Percentiles rank a stretch among this genome's conserved stretches.
Conservation (phyloP, 2,797 vertebrate species). For the Myiotriccus ornatus region DNA sequence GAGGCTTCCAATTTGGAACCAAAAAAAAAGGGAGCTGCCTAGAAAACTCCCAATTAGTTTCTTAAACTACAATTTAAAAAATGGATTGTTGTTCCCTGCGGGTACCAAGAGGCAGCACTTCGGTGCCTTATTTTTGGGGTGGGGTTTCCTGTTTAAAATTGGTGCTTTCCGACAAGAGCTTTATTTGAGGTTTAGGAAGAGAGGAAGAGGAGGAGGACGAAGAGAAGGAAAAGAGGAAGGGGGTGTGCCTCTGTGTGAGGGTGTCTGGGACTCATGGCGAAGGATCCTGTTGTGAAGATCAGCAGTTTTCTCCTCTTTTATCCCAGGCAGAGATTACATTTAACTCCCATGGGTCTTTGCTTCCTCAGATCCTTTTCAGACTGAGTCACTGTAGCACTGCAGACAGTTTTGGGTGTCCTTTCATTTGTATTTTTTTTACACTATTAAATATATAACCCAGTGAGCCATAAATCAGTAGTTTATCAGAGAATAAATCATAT, state of each 20-base stretch:
- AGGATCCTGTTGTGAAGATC: constrained; percentile 74
- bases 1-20: not conserved
- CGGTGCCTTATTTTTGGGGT: fast-evolving
- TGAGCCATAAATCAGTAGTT: constrained; percentile 77
- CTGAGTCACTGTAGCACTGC: constrained; percentile 90
- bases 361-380: constrained; percentile 91
- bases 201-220: not conserved
- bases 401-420: constrained; percentile 90
- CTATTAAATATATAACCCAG: constrained; percentile 77
- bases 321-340: constrained; percentile 79
- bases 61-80: not conserved
- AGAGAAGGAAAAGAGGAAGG: not conserved
- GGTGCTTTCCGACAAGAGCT: not conserved
- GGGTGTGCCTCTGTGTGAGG: not conserved
- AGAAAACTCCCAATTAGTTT: not conserved
- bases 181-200: not conserved
- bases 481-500: constrained; percentile 79
- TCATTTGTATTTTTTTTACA: constrained; percentile 60
- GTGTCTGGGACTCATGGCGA: not conserved
- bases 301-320: constrained; percentile 73
- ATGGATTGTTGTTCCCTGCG: not conserved
- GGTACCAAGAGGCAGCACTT: not conserved
- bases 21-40: not conserved
- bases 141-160: not conserved
- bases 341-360: constrained; percentile 77